Conservation (phyloP, 2,888 invertebrate genomes). For the Diplolepis rosae region DNA sequence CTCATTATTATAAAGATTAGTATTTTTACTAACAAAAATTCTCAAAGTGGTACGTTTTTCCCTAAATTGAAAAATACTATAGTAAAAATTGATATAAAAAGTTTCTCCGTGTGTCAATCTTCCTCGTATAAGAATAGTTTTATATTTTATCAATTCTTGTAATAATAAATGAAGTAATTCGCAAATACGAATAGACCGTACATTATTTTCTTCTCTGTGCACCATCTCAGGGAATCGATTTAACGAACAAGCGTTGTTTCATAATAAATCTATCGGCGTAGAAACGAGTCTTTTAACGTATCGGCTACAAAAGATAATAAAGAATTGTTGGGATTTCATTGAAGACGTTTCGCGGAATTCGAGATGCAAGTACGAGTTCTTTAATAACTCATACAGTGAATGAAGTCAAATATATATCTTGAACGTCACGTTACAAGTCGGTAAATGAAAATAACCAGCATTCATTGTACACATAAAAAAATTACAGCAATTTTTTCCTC, state of each 20-base stretch:
- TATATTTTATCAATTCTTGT: too few species aligned
- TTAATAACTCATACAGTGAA: slow-evolving; percentile 30
- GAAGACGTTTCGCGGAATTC: slow-evolving; percentile 25
- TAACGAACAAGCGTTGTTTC: not conserved
- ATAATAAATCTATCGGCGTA: slow-evolving; percentile 17
- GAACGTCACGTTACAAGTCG: slow-evolving; percentile 24
- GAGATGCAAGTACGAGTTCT: slow-evolving; percentile 21
- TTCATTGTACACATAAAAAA: slow-evolving; percentile 14
- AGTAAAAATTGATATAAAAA: too few species aligned
- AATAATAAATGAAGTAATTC: too few species aligned
- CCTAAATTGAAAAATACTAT: too few species aligned
- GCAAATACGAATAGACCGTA: too few species aligned
- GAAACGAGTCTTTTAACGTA: slow-evolving; percentile 11
- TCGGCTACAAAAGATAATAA: not conserved
- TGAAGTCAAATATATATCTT: slow-evolving; percentile 26
- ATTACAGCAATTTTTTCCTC: slow-evolving; percentile 17
- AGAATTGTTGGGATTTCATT: slow-evolving; percentile 27
- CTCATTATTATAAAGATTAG: too few species aligned
- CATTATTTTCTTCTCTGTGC: too few species aligned
- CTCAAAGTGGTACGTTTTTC: too few species aligned
- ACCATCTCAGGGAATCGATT: not conserved
- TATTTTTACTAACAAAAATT: too few species aligned
- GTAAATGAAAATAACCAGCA: slow-evolving; percentile 31
- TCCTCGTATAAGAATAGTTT: too few species aligned
- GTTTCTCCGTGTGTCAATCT: too few species aligned